Base-by-base conservation (phyloP, 2,113 vertebrate genomes). In the Antechinus stuartii region DNA sequence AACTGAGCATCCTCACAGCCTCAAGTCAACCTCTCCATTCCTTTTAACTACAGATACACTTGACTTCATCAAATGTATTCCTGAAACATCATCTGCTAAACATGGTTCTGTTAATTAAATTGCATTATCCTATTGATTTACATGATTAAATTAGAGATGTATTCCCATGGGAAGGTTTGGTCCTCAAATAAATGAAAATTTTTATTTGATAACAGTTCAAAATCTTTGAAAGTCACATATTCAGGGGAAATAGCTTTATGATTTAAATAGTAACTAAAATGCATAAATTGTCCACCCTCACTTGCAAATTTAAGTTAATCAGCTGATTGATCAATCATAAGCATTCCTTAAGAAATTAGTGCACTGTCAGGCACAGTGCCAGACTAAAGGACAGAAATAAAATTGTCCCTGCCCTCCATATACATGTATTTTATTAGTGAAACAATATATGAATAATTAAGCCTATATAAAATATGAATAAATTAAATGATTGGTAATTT, bases 101-200 rank as follows among this genome's bases (percentile, higher is more conserved):
- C 92, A 92, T 49, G n/a, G 50, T 57, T 47, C 35, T 91, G 22
- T 61, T 93, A 91, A 92, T 24, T 26, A 53, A 92, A 91, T 94
- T 27, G n/a, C 91, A 25, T 94, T 96, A 84, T 95, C 24, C 52
- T n/a, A 46, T 42, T 90, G 27, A 49, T 94, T 94, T 96, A 27
- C 50, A 93, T 57, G 90, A 92, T 76, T 91, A 12, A 0, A 91
- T 93, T 94, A 92, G 55, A 93, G 30, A 57, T 92, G 26, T 47
- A 5, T 94, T 54, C 12, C 91, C 61, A n/a, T n/a, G 11, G 53
- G 4, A 57, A 94, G 53, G 89, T 90, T 47, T 96, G 26, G 54
- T 47, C 23, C 19, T n/a, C 49, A 54, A 26, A 61, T 96, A n/a
- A 94, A 93, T 93, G 54, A 91, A 91, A 90, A 94, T 47, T 19